A percentile compares a stretch with the other conserved stretches of the same genome.
phyloP scores from a whole-genome alignment of 2,797 vertebrate genomes.

The Pseudotriccus pelzelni region DNA sequence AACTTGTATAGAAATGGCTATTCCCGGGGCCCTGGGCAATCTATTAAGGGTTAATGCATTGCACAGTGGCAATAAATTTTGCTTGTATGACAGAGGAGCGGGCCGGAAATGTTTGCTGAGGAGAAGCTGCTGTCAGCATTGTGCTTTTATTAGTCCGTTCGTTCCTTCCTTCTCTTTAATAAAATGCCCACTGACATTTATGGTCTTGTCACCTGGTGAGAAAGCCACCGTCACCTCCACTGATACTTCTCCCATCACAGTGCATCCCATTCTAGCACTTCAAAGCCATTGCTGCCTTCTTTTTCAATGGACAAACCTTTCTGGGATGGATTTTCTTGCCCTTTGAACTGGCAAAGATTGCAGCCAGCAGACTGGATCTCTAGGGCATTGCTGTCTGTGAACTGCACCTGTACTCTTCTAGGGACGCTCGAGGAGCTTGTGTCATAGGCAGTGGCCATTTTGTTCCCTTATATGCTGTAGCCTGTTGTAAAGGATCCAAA shows the following conservation, averaged over 20 bases:
- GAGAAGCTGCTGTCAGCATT: conserved; percentile 40
- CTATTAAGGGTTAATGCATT: conserved; percentile 21
- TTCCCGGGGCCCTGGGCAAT: background rate
- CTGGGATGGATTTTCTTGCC: background rate
- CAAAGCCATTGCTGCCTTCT: background rate
- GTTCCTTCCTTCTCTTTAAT: conserved; percentile 9
- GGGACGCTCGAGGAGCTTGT: background rate
- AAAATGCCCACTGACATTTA: conserved; percentile 53
- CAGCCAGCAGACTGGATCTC: background rate
- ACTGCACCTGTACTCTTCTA: background rate
- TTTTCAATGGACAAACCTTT: background rate
- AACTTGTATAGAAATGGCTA: background rate
- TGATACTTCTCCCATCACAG: background rate
- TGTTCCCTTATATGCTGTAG: background rate
- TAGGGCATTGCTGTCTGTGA: background rate
- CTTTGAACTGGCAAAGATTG: background rate
- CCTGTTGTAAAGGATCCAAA: background rate
- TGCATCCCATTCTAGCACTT: background rate
- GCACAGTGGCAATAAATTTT: conserved; percentile 3
- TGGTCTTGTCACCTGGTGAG: background rate
- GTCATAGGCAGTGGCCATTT: background rate
- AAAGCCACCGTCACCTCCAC: background rate
- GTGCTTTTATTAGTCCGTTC: background rate
- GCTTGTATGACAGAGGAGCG: background rate
- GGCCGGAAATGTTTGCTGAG: background rate